Evolutionary conservation across 1,140 invertebrate species (phyloP).

Genomic region (Pseudomyrmex gracilis): DNA sequence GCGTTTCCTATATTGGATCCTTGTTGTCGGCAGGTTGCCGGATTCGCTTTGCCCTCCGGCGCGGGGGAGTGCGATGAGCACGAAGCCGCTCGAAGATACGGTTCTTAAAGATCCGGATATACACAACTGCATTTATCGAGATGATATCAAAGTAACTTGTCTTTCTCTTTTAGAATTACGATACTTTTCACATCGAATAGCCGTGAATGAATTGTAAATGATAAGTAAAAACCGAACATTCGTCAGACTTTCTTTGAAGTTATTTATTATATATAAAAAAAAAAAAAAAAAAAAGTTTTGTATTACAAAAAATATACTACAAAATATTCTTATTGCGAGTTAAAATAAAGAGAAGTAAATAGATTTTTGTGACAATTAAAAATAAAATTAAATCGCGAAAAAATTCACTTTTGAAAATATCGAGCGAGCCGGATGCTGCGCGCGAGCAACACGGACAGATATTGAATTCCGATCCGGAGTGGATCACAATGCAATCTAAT

Average conservation of each 20-base stretch:
- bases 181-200: background rate
- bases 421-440: background rate
- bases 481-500: background rate
- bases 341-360: background rate
- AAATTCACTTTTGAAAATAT: slow-evolving; percentile 7
- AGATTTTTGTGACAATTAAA: too few relatives aligned
- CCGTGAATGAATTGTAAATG: background rate
- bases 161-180: background rate
- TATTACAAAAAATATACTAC: background rate
- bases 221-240: background rate
- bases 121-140: slow-evolving; percentile 28
- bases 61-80: slow-evolving; percentile 32
- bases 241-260: too few relatives aligned
- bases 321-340: background rate
- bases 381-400: too few relatives aligned
- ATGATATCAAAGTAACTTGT: background rate
- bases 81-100: slow-evolving; percentile 6
- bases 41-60: slow-evolving; percentile 57
- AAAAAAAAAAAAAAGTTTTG: background rate
- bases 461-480: background rate
- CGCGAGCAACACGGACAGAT: background rate
- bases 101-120: slow-evolving; percentile 13
- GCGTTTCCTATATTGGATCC: slow-evolving; percentile 63
- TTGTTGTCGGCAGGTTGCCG: slow-evolving; percentile 74
- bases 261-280: too few relatives aligned